Conservation (phyloP, 2,797 vertebrate species). For the Hemitrygon akajei region DNA sequence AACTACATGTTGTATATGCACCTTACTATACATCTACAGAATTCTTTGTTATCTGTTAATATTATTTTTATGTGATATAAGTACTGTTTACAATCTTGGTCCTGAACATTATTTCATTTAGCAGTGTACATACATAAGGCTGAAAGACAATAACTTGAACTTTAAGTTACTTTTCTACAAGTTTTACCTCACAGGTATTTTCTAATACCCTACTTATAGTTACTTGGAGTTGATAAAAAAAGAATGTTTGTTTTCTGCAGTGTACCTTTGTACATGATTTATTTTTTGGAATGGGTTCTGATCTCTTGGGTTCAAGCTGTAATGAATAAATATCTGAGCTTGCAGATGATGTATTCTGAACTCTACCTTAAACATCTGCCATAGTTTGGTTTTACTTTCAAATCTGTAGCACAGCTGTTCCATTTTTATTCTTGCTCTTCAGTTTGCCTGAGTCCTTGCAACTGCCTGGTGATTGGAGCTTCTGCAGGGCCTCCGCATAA, state of each 20-base stretch:
- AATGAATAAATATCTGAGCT: not conserved
- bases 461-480: not conserved
- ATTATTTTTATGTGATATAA: no score
- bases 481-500: not conserved
- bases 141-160: no score
- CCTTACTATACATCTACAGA: no score
- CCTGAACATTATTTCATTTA: no score
- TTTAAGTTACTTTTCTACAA: not conserved
- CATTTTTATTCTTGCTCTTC: not conserved
- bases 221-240: not conserved
- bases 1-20: no score
- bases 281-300: not conserved
- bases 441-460: not conserved
- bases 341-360: not conserved
- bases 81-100: no score
- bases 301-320: not conserved
- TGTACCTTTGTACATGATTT: not conserved
- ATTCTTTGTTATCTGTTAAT: no score
- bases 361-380: not conserved
- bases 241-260: not conserved
- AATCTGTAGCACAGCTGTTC: not conserved
- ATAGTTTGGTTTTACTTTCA: not conserved
- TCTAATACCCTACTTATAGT: not conserved
- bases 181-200: not conserved
- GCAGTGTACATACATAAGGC: no score